Percentiles rank a stretch among this genome's conserved stretches.
These are phyloP conservation scores for Orthosia gracilis DNA, from an alignment of 2,888 invertebrate genomes.

Conservation along the genomic window DNA sequence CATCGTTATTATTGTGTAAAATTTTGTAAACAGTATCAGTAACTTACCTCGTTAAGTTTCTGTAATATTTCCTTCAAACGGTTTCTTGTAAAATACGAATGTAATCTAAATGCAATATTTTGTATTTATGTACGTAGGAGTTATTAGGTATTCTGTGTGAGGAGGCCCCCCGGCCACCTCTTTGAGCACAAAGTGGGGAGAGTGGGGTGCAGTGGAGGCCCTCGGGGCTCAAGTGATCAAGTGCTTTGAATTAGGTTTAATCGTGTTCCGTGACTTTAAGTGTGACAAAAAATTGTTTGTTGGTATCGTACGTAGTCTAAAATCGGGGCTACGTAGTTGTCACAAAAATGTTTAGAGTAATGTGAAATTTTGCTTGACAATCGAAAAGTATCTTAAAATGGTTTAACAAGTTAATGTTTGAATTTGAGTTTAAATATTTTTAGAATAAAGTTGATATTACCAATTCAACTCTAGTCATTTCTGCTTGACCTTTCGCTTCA, in stretches of 20 bases:
- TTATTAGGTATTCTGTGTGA: constrained; percentile 51
- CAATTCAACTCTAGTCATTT: background rate
- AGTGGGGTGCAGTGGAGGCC: constrained; percentile 24
- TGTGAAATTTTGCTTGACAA: no score
- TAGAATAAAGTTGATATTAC: background rate
- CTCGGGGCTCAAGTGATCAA: constrained; percentile 50
- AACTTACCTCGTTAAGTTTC: background rate
- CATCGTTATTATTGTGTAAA: no score
- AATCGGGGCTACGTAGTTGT: background rate
- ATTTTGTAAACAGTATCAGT: no score
- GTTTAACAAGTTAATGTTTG: no score
- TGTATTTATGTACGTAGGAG: constrained; percentile 4
- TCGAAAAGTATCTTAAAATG: no score
- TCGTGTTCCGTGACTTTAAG: constrained; percentile 34
- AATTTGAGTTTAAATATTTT: background rate
- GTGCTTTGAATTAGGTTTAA: constrained; percentile 38
- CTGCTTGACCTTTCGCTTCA: background rate
- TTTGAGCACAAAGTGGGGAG: constrained; percentile 48
- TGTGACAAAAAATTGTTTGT: constrained; percentile 4
- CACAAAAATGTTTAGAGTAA: no score
- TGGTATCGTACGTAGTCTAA: background rate
- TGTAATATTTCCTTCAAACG: background rate
- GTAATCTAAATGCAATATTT: constrained; percentile 3
- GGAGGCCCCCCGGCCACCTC: no score
- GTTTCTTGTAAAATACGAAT: background rate